These are phyloP conservation scores for Muricea muricata DNA, from an alignment of 92 coral and sea anemone genomes.

Conservation along the genomic window DNA sequence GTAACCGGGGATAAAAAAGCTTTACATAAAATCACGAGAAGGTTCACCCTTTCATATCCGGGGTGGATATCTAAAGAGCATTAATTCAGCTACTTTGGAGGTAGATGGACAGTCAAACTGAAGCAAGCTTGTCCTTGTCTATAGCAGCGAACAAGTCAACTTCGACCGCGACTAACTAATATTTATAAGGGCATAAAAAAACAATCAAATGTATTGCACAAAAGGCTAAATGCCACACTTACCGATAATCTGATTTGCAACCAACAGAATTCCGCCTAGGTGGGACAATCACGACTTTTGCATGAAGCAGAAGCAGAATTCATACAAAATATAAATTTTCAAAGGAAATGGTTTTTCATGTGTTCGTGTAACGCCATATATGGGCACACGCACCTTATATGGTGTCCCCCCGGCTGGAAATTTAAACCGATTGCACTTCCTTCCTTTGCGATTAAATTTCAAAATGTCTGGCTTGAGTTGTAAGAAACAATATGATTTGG, in stretches of 20 bases:
- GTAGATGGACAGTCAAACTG: background rate
- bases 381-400: constrained; percentile 25
- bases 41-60: background rate
- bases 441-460: background rate
- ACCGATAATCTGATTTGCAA: background rate
- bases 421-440: constrained; percentile 37
- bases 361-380: background rate
- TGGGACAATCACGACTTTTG: background rate
- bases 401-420: constrained; percentile 27
- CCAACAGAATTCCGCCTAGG: background rate
- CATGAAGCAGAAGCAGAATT: background rate
- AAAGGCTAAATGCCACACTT: background rate
- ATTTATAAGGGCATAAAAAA: background rate
- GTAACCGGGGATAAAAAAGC: no score
- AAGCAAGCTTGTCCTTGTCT: no score
- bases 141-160: background rate
- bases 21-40: background rate
- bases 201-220: background rate
- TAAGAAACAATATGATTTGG: background rate
- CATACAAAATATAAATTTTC: background rate
- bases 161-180: background rate
- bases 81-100: background rate
- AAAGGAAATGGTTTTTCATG: background rate
- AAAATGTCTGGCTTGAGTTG: background rate
- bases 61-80: background rate